phyloP scores from a whole-genome alignment of 2,888 invertebrate species.

The Athrips mouffetella region DNA sequence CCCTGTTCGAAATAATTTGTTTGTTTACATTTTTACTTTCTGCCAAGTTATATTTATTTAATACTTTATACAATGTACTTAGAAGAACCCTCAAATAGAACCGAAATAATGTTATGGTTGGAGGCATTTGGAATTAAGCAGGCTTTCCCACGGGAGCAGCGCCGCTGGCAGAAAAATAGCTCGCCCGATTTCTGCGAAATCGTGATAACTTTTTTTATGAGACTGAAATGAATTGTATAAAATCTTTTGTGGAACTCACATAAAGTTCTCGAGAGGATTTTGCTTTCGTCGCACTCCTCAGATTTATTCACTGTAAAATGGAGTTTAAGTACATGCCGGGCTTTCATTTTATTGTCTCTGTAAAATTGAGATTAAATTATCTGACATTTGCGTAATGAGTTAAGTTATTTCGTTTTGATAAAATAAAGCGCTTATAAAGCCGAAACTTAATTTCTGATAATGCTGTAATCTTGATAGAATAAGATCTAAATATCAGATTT shows the following conservation, averaged over 20 bases:
- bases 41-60: slow-evolving; percentile 2
- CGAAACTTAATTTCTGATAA: background rate
- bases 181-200: slow-evolving; percentile 66
- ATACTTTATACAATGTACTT: background rate
- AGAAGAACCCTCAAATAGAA: slow-evolving; percentile 17
- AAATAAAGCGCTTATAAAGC: background rate
- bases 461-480: background rate
- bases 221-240: slow-evolving; percentile 71
- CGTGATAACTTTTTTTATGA: slow-evolving; percentile 72
- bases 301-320: slow-evolving; percentile 60
- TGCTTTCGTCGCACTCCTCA: slow-evolving; percentile 57
- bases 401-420: slow-evolving; percentile 5
- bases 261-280: slow-evolving; percentile 62
- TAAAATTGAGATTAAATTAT: slow-evolving; percentile 12
- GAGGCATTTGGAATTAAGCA: slow-evolving; percentile 47
- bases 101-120: slow-evolving; percentile 40
- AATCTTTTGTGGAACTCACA: slow-evolving; percentile 68
- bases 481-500: background rate
- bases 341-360: slow-evolving; percentile 33
- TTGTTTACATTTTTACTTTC: background rate
- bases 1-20: slow-evolving; percentile 1
- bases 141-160: slow-evolving; percentile 57
- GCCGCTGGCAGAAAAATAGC: slow-evolving; percentile 66
- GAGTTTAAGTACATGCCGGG: slow-evolving; percentile 38
- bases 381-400: slow-evolving; percentile 2